Evolutionary conservation across 2,113 vertebrate genomes (phyloP).

Genomic region (Rallus limicola): DNA sequence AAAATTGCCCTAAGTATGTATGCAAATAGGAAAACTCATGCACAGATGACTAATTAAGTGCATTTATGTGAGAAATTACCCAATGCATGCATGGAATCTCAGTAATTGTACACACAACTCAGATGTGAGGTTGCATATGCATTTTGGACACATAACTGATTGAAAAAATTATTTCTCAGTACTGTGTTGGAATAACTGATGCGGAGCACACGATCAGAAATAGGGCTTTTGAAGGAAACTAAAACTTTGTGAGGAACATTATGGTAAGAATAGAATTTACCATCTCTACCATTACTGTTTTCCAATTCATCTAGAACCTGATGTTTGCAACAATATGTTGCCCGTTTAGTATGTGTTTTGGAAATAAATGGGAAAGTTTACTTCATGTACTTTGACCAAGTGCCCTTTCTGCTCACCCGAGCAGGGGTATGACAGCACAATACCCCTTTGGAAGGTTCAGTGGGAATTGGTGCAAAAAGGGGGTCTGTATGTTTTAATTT

Average conservation of each 20-base stretch:
- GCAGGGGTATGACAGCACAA: not conserved
- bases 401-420: not conserved
- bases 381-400: not conserved
- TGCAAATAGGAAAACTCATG: constrained; percentile 61
- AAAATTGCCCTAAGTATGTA: constrained; percentile 66
- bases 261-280: not conserved
- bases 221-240: not conserved
- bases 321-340: not conserved
- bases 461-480: not conserved
- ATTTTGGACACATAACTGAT: constrained; percentile 57
- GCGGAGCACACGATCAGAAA: not conserved
- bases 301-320: not conserved
- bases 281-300: not conserved
- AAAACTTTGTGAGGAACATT: not conserved
- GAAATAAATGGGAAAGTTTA: not conserved
- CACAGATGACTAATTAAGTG: constrained; percentile 72
- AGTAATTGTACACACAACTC: constrained; percentile 61
- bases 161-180: constrained; percentile 17
- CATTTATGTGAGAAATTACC: constrained; percentile 70
- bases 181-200: not conserved
- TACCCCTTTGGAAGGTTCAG: not conserved
- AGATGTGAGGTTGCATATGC: constrained; percentile 19
- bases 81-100: constrained; percentile 47
- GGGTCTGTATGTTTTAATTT: not conserved
- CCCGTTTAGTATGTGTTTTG: not conserved